Base-by-base conservation (phyloP, 2,113 vertebrate species). In the Antennarius striatus region DNA sequence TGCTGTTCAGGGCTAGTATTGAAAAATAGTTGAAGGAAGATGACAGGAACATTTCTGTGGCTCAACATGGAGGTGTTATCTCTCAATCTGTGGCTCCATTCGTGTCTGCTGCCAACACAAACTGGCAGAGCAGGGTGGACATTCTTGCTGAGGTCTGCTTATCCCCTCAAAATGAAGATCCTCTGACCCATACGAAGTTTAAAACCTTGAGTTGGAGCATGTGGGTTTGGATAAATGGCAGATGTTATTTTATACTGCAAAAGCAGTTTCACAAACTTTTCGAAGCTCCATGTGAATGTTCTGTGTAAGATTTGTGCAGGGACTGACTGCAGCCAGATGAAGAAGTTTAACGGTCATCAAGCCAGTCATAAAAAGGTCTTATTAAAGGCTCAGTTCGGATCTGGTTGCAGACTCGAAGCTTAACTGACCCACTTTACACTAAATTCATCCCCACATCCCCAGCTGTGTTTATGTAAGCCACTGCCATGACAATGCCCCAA, bases 121-220 rank as follows among this genome's bases (percentile, higher is more conserved):
- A 85, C 78, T 81, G 73, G 73, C 77, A 69, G 43, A 29, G 65
- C 55, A 68, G 10, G 75, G 68, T 28, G 72, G 51, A 63, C 86
- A 90, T 91, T 91, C 84, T 82, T 87, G 51, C 71, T 63, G 74
- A 61, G 81, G 63, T 53, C 59, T 71, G 69, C 55, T 92, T 81
- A 92, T 91, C 86, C 90, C 57, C 47, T 89, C 69, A 69, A 91
- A 91, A 91, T 89, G 88, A 91, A 83, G 64, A 67, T 28, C 32
- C 64, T 55, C 36, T 2, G 54, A 48, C 53, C 39, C 51, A 51
- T 76, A 80, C 68, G 72, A 80, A 79, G 75, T 85, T 77, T 79
- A 55, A 77, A 77, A 73, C 68, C 75, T 76, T 47, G 39, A 15
- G 47, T 40, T 22, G 67, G 62, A 68, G 67, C 64, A 50, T 75